phyloP scores from a whole-genome alignment of 2,113 vertebrate genomes.

The Petaurus breviceps region DNA sequence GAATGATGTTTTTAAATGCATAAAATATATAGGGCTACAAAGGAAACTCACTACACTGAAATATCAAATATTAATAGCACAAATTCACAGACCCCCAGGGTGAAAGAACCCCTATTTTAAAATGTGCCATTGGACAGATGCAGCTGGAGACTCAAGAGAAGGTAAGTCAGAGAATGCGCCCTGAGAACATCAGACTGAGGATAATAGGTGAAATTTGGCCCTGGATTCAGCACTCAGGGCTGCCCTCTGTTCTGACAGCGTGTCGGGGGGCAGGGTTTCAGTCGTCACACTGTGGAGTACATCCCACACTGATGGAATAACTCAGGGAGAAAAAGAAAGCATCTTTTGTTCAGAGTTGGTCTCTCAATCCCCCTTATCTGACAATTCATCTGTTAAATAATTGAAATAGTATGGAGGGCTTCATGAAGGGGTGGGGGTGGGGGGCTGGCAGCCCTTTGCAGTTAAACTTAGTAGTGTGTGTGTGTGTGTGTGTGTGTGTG shows the following conservation, averaged over 20 bases:
- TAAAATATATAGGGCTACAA: neutral
- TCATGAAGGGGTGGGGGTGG: neutral
- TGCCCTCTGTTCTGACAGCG: neutral
- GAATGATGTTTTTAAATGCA: neutral
- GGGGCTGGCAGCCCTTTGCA: neutral
- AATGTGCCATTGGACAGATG: neutral
- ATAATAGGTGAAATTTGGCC: neutral
- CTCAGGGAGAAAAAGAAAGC: neutral
- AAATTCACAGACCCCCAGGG: neutral
- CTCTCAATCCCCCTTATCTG: neutral
- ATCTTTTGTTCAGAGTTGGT: neutral
- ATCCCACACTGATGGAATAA: neutral
- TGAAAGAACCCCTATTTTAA: neutral
- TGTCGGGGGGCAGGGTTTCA: neutral
- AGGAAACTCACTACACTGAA: neutral
- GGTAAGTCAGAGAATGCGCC: neutral
- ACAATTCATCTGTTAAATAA: neutral
- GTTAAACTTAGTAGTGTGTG: neutral
- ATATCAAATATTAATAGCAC: neutral
- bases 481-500: neutral
- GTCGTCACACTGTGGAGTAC: neutral
- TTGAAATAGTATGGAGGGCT: neutral
- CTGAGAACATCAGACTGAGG: neutral
- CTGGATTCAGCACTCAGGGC: neutral
- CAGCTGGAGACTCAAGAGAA: neutral